phyloP scores from a whole-genome alignment of 2,113 vertebrate genomes.

The Gallinago paraguaiae region DNA sequence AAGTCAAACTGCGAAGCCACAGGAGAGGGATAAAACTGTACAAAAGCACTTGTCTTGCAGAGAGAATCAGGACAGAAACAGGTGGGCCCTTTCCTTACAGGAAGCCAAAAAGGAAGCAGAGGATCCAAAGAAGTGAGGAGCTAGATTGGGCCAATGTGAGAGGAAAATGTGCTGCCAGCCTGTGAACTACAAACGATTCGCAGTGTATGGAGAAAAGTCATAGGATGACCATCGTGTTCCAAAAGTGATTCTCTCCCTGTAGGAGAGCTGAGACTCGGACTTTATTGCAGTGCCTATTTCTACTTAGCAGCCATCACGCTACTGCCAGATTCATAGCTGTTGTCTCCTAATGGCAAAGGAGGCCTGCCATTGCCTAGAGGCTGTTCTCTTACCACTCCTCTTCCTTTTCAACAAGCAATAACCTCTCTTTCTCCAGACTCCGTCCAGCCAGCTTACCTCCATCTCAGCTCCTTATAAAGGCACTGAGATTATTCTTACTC shows the following conservation, averaged over 20 bases:
- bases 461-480: neutral
- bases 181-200: neutral
- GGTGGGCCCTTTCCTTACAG: neutral
- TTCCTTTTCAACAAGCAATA: neutral
- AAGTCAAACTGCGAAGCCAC: neutral
- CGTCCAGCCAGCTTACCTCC: neutral
- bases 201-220: neutral
- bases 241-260: neutral
- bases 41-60: neutral
- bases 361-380: neutral
- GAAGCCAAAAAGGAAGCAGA: conserved; percentile 40
- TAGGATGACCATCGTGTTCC: neutral
- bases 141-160: neutral
- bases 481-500: neutral
- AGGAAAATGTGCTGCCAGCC: conserved; percentile 6
- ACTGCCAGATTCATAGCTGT: neutral
- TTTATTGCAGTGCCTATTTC: neutral
- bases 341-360: neutral
- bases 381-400: neutral
- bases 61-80: neutral
- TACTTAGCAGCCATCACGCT: neutral
- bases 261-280: neutral
- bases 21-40: neutral
- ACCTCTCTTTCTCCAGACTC: neutral
- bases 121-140: conserved; percentile 16